A percentile compares a stretch with the other conserved stretches of the same genome.
Evolutionary conservation across 1,140 invertebrate genomes (phyloP).

Genomic region (Alviniconcha marisindica): DNA sequence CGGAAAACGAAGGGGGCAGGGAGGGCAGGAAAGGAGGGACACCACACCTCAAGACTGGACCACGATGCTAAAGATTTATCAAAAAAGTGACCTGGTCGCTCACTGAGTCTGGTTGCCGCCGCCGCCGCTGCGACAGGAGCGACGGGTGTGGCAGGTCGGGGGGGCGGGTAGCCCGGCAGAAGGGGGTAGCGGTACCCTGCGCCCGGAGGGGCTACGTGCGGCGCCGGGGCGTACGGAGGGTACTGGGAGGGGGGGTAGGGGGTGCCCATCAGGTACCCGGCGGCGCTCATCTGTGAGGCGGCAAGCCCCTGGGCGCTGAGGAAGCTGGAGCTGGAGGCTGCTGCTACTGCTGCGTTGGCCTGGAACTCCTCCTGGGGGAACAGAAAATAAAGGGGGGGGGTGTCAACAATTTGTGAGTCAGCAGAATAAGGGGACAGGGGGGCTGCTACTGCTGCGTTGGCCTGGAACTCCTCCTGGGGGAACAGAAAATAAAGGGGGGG

Average conservation of each 20-base stretch:
- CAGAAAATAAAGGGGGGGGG: neutral
- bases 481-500: neutral
- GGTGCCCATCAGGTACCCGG: constrained; percentile 34
- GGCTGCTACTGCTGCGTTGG: constrained; percentile 4
- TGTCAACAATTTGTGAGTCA: neutral
- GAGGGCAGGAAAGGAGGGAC: too few relatives aligned
- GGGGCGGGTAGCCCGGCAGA: constrained; percentile 46
- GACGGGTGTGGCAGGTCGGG: constrained; percentile 71
- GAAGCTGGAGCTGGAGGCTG: constrained; percentile 30
- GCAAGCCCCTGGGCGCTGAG: constrained; percentile 13
- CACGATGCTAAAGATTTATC: too few relatives aligned
- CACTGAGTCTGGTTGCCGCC: constrained; percentile 3
- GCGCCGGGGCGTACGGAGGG: constrained; percentile 4
- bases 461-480: constrained; percentile 27
- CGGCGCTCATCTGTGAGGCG: constrained; percentile 30
- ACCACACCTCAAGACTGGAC: too few relatives aligned
- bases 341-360: constrained; percentile 32
- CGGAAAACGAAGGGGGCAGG: neutral
- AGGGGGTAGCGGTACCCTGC: constrained; percentile 79
- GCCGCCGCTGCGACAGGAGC: neutral
- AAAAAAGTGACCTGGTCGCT: constrained; percentile 14
- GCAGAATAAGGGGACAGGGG: too few relatives aligned
- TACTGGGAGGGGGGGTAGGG: constrained; percentile 34
- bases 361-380: constrained; percentile 28
- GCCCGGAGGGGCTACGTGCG: constrained; percentile 2